A percentile compares a stretch with the other conserved stretches of the same genome.
These are phyloP conservation scores for Drosophila anomalata DNA, from an alignment of 2,888 invertebrate genomes.

Conservation along the genomic window DNA sequence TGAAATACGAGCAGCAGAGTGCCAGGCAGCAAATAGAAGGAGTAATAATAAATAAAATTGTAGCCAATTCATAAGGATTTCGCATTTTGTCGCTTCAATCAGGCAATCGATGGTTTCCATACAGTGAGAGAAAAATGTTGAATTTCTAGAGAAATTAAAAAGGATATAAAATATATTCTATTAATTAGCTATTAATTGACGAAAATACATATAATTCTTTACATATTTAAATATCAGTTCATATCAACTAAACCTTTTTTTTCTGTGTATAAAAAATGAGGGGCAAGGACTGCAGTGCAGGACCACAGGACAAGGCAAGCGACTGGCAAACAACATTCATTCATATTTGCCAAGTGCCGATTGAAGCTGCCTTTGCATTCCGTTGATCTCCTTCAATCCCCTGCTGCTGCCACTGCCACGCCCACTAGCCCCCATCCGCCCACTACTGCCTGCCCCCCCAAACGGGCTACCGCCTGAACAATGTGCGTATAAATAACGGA, in stretches of 20 bases:
- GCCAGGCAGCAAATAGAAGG: slow-evolving; percentile 62
- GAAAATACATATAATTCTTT: too few species aligned
- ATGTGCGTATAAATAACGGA: slow-evolving; percentile 79
- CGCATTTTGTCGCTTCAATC: slow-evolving; percentile 69
- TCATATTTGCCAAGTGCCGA: slow-evolving; percentile 71
- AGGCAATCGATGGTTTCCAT: slow-evolving; percentile 34
- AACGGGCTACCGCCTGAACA: slow-evolving; percentile 50
- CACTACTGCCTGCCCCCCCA: slow-evolving; percentile 1
- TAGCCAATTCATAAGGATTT: slow-evolving; percentile 80
- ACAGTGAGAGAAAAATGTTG: neutral
- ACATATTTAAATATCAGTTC: too few species aligned
- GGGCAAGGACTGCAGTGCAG: slow-evolving; percentile 14
- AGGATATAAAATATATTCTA: neutral
- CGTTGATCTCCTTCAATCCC: slow-evolving; percentile 29
- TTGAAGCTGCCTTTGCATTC: slow-evolving; percentile 44
- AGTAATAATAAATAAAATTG: slow-evolving; percentile 79
- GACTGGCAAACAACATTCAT: slow-evolving; percentile 74
- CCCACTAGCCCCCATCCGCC: slow-evolving; percentile 2
- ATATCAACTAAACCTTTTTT: neutral
- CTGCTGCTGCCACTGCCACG: neutral
- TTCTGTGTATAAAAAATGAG: neutral
- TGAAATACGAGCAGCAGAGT: slow-evolving; percentile 47
- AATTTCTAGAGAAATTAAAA: neutral
- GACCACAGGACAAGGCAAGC: slow-evolving; percentile 31
- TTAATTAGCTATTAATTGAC: too few species aligned